Evolutionary conservation across 2,888 invertebrate species (phyloP).

Genomic region (Oithona nana): DNA sequence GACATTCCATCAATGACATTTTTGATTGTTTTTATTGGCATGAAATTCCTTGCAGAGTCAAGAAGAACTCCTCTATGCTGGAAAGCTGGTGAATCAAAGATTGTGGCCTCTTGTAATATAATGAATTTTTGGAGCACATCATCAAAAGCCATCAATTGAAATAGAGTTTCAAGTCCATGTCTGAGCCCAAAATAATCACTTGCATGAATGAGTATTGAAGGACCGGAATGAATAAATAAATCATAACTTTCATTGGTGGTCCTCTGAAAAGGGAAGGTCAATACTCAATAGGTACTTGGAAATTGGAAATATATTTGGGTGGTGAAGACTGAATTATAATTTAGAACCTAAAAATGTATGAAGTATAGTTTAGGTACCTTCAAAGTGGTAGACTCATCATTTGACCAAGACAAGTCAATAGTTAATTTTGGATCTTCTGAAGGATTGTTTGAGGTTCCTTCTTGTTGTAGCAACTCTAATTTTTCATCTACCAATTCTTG

Average conservation of each 20-base stretch:
- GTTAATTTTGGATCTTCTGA: too few species aligned
- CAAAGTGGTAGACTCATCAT: too few species aligned
- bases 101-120: slow-evolving; percentile 31
- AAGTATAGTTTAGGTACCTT: not conserved
- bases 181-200: slow-evolving; percentile 48
- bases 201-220: slow-evolving; percentile 27
- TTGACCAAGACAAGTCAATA: too few species aligned
- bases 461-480: too few species aligned
- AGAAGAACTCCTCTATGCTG: slow-evolving; percentile 68
- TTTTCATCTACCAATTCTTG: too few species aligned
- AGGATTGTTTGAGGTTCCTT: too few species aligned
- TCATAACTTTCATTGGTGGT: slow-evolving; percentile 47
- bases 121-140: slow-evolving; percentile 30
- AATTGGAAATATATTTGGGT: too few species aligned
- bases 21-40: slow-evolving; percentile 24
- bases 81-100: slow-evolving; percentile 63
- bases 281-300: too few species aligned
- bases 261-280: not conserved
- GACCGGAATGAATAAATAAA: slow-evolving; percentile 25
- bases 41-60: slow-evolving; percentile 76
- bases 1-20: not conserved
- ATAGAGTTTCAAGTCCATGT: slow-evolving; percentile 52
- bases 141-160: slow-evolving; percentile 40
- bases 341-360: not conserved
- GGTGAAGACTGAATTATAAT: too few species aligned